phyloP scores from a whole-genome alignment of 2,888 invertebrate genomes.

The Limenitis arthemis region DNA sequence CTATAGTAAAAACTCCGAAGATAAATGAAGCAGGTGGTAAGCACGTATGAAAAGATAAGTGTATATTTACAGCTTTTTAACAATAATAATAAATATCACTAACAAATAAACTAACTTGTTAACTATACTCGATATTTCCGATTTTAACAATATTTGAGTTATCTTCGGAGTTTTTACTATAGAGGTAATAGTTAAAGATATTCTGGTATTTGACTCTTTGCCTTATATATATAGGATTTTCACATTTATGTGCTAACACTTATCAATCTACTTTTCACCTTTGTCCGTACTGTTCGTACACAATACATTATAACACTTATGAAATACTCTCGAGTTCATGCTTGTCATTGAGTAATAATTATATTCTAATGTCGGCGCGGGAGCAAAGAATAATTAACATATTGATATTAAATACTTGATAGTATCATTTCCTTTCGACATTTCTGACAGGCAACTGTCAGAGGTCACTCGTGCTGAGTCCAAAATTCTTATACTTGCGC shows the following conservation, averaged over 20 bases:
- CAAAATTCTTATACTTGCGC: neutral
- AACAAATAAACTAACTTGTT: too few species aligned
- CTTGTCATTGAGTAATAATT: slow-evolving; percentile 4
- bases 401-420: slow-evolving; percentile 10
- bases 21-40: too few species aligned
- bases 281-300: neutral
- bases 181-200: too few species aligned
- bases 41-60: too few species aligned
- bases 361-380: slow-evolving; percentile 6
- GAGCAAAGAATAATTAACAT: slow-evolving; percentile 12
- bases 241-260: slow-evolving; percentile 8
- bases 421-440: slow-evolving; percentile 4
- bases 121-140: too few species aligned
- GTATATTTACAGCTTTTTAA: too few species aligned
- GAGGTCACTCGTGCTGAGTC: slow-evolving; percentile 11
- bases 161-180: too few species aligned
- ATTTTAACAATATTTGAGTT: too few species aligned
- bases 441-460: slow-evolving; percentile 10
- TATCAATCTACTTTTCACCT: slow-evolving; percentile 8
- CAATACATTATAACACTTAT: neutral
- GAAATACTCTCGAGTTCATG: neutral
- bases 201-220: too few species aligned
- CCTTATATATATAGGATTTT: slow-evolving; percentile 5
- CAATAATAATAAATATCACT: too few species aligned
- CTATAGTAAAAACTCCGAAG: too few species aligned